These are phyloP conservation scores for Lepidostoma basale DNA, from an alignment of 1,140 invertebrate genomes.

Conservation along the genomic window DNA sequence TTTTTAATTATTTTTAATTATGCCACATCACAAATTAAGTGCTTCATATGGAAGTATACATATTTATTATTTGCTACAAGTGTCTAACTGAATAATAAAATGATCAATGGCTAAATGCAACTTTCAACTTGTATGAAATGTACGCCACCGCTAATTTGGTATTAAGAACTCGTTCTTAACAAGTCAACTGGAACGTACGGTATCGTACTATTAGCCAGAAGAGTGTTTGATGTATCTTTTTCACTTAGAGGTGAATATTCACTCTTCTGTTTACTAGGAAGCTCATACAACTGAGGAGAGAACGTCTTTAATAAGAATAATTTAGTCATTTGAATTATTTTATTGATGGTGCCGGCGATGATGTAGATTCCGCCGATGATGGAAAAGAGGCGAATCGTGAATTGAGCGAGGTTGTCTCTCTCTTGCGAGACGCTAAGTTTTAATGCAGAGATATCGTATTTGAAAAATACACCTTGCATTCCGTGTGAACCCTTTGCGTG, in stretches of 20 bases:
- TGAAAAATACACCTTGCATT: constrained; percentile 92
- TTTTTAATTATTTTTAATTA: too few species aligned
- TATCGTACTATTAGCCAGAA: constrained; percentile 1
- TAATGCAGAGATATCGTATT: constrained; percentile 90
- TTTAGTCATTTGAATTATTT: constrained; percentile 3
- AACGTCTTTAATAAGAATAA: constrained; percentile 11
- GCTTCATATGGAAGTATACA: too few species aligned
- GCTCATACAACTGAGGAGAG: constrained; percentile 15
- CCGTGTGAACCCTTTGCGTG: constrained; percentile 85
- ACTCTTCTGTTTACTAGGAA: constrained; percentile 12
- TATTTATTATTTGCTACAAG: too few species aligned
- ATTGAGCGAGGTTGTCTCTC: constrained; percentile 77
- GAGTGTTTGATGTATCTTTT: background rate
- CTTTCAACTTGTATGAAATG: too few species aligned
- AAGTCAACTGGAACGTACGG: constrained; percentile 24
- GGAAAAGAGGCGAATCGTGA: constrained; percentile 85
- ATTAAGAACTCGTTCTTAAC: constrained; percentile 13
- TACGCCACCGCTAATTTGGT: too few species aligned
- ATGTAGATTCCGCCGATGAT: constrained; percentile 91
- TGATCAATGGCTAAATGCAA: too few species aligned
- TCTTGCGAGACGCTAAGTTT: constrained; percentile 86
- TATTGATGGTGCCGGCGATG: constrained; percentile 65
- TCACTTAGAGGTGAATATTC: background rate
- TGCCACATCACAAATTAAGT: too few species aligned
- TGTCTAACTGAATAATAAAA: too few species aligned